Evolutionary conservation across 2,113 vertebrate genomes (phyloP).

Genomic region (Cyanoliseus patagonus): DNA sequence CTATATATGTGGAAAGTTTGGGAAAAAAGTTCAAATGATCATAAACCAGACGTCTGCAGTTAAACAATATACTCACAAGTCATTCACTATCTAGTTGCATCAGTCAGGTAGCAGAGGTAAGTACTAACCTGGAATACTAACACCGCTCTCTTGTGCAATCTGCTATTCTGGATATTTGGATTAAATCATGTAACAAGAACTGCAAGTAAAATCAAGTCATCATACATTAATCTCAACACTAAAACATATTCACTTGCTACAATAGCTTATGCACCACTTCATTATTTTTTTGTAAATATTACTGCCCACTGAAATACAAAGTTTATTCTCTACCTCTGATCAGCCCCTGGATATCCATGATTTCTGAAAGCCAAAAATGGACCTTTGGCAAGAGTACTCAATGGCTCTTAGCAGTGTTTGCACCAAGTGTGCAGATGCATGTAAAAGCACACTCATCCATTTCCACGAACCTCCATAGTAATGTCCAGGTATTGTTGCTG

Average conservation of each 20-base stretch:
- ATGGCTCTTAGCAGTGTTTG: background rate
- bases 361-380: background rate
- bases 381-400: background rate
- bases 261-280: background rate
- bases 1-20: constrained; percentile 7
- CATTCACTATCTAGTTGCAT: background rate
- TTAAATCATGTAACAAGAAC: constrained; percentile 1
- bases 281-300: background rate
- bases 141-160: background rate
- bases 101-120: background rate
- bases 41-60: background rate
- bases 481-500: background rate
- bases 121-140: constrained; percentile 27
- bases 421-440: background rate
- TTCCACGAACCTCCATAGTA: background rate
- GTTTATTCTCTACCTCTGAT: background rate
- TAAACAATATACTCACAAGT: background rate
- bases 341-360: background rate
- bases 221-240: background rate
- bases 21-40: constrained; percentile 8
- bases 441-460: background rate
- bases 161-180: background rate
- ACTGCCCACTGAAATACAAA: background rate
- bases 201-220: constrained; percentile 26
- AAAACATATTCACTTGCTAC: background rate